Conservation (phyloP, 2,113 vertebrate species). For the Microtus ochrogaster region DNA sequence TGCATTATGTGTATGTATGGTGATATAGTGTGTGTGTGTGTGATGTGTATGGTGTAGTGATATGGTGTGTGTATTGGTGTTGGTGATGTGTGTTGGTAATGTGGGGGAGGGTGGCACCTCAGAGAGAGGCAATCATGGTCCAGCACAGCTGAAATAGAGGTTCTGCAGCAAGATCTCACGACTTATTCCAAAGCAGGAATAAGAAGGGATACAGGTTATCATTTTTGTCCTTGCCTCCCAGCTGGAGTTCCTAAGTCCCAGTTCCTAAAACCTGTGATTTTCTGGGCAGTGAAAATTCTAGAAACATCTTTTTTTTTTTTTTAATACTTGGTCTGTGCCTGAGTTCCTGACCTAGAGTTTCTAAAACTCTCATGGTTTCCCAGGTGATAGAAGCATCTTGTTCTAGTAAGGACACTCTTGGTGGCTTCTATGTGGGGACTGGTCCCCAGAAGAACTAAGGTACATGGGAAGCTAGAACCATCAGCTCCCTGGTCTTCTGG, state of each 20-base stretch:
- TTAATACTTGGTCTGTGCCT: neutral
- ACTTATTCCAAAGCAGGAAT: neutral
- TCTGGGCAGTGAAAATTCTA: neutral
- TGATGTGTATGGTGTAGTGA: neutral
- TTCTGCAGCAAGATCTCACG: fast-evolving
- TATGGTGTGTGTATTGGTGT: neutral
- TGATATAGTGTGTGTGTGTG: neutral
- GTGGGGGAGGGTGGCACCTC: fast-evolving
- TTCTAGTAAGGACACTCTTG: neutral
- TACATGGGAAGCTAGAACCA: neutral
- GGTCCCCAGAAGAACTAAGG: neutral
- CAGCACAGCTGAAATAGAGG: too few species aligned
- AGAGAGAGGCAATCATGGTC: fast-evolving
- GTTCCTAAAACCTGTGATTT: neutral
- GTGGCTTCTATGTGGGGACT: neutral
- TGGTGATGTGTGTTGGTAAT: neutral
- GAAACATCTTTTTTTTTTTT: neutral
- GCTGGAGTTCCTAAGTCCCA: neutral
- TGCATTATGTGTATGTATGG: neutral
- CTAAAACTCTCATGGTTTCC: neutral
- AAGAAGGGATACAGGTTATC: neutral
- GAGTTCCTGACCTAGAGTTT: neutral
- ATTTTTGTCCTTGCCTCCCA: neutral
- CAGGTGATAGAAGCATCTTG: neutral
- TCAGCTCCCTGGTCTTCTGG: neutral